Percentiles rank a stretch among this genome's conserved stretches.
phyloP scores from a whole-genome alignment of 2,888 invertebrate genomes.

The Calliscelio sp. region DNA sequence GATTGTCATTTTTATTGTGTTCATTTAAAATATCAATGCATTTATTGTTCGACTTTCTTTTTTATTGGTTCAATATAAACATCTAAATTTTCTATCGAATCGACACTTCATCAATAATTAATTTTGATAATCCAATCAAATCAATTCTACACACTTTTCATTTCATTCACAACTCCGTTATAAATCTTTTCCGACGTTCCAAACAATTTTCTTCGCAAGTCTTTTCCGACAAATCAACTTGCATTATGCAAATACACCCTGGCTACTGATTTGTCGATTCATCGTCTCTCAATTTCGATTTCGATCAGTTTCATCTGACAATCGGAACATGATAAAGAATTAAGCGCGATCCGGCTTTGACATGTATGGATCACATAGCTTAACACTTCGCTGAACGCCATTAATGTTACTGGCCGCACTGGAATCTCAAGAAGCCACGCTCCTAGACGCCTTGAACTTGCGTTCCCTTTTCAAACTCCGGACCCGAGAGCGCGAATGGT shows the following conservation, averaged over 20 bases:
- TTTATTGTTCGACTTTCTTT: too few species aligned
- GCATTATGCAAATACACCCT: conserved; percentile 9
- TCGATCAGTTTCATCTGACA: conserved; percentile 36
- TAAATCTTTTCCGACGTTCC: too few species aligned
- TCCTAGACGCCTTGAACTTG: conserved; percentile 74
- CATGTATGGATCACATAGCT: conserved; percentile 68
- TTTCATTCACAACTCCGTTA: too few species aligned
- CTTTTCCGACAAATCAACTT: conserved; percentile 32
- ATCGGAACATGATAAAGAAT: conserved; percentile 13
- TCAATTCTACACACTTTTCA: too few species aligned
- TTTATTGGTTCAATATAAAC: too few species aligned
- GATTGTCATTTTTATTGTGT: too few species aligned
- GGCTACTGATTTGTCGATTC: conserved; percentile 16
- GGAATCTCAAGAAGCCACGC: conserved; percentile 73
- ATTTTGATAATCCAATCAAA: too few species aligned
- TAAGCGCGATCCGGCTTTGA: conserved; percentile 47
- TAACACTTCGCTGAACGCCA: conserved; percentile 71
- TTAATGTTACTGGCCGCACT: conserved; percentile 72
- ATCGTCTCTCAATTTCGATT: conserved; percentile 45
- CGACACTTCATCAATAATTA: too few species aligned
- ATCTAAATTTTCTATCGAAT: too few species aligned
- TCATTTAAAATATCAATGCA: too few species aligned
- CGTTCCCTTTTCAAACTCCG: conserved; percentile 72
- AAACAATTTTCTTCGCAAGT: not conserved
- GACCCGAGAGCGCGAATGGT: conserved; percentile 66